Percentiles rank a stretch among this genome's conserved stretches.
Evolutionary conservation across 1,140 invertebrate species (phyloP).

Genomic region (Lepidurus packardi): DNA sequence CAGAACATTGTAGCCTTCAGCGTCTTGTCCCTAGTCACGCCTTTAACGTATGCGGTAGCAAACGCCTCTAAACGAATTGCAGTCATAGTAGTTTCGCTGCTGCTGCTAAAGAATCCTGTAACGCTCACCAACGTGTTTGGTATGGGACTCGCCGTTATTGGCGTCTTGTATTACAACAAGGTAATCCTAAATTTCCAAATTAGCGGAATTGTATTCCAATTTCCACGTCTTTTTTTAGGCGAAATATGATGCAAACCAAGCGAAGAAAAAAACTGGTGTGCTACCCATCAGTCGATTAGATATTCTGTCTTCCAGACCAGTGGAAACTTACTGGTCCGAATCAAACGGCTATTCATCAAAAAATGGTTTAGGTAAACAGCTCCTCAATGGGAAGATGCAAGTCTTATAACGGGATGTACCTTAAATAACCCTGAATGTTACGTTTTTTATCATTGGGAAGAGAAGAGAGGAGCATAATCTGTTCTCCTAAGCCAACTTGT

Average conservation of each 20-base stretch:
- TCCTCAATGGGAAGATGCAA: constrained; percentile 12
- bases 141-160: constrained; percentile 83
- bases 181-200: constrained; percentile 40
- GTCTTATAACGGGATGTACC: background rate
- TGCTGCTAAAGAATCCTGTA: constrained; percentile 89
- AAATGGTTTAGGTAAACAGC: background rate
- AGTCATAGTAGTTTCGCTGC: constrained; percentile 80
- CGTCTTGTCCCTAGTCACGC: constrained; percentile 79
- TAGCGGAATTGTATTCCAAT: background rate
- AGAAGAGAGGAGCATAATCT: background rate
- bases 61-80: constrained; percentile 93
- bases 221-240: constrained; percentile 48
- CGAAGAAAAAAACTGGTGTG: constrained; percentile 49
- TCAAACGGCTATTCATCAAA: background rate
- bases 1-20: constrained; percentile 94
- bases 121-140: constrained; percentile 79
- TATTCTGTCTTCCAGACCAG: background rate
- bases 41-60: constrained; percentile 90
- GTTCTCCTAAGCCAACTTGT: background rate
- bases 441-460: background rate
- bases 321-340: constrained; percentile 3
- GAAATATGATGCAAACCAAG: constrained; percentile 62
- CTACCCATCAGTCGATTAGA: constrained; percentile 46
- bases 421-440: background rate
- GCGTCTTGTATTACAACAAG: constrained; percentile 85